A percentile compares a stretch with the other conserved stretches of the same genome.
These are phyloP conservation scores for Pedionomus torquatus DNA, from an alignment of 2,113 vertebrate species.

Conservation along the genomic window DNA sequence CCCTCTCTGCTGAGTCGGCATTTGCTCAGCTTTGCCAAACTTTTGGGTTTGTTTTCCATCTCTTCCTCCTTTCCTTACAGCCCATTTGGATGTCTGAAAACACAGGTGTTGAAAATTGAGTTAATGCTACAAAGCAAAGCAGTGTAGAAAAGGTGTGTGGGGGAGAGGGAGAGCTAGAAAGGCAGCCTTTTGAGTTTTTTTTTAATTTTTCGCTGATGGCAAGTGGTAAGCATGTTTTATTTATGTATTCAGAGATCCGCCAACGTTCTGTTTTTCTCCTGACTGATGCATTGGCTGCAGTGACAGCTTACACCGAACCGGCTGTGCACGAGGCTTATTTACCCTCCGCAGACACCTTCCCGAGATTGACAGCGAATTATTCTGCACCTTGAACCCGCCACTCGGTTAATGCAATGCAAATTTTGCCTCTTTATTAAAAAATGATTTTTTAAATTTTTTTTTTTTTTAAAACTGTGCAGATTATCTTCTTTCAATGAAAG, in stretches of 20 bases:
- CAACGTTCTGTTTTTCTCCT: conserved; percentile 8
- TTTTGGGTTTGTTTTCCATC: neutral
- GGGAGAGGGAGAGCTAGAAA: neutral
- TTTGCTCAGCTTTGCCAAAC: neutral
- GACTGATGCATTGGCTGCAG: conserved; percentile 52
- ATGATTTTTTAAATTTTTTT: no score
- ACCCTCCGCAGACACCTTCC: conserved; percentile 10
- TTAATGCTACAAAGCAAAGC: neutral
- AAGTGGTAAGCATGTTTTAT: conserved; percentile 68
- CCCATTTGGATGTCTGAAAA: neutral
- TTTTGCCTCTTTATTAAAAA: conserved; percentile 11
- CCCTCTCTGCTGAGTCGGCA: neutral
- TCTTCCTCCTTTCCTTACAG: neutral
- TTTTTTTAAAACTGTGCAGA: neutral
- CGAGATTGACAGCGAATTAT: neutral
- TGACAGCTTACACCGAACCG: neutral
- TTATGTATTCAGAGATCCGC: conserved; percentile 48
- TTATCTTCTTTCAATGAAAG: neutral
- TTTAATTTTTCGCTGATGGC: conserved; percentile 31
- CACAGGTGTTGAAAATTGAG: neutral
- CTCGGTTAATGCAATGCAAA: conserved; percentile 2
- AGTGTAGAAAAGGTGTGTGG: neutral
- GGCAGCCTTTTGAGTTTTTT: neutral
- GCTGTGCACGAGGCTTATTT: conserved; percentile 11
- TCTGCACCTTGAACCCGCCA: neutral